Conservation (phyloP, 2,113 vertebrate species). For the Calonectris borealis region DNA sequence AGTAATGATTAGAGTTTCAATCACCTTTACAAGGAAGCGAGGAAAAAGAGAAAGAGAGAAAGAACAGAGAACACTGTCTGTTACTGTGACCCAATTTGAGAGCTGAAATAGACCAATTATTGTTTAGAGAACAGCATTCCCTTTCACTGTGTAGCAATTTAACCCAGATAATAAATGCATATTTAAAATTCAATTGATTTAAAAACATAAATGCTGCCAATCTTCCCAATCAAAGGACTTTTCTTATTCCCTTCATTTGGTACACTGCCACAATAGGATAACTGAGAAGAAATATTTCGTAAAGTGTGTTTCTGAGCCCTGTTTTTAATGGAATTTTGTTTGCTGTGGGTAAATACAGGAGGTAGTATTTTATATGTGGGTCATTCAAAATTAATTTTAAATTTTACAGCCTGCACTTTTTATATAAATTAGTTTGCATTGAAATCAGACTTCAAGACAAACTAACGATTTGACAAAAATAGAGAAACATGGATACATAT, state of each 20-base stretch:
- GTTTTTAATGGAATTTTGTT: neutral
- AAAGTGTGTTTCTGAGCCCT: neutral
- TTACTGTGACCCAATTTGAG: constrained; percentile 31
- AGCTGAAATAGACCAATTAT: neutral
- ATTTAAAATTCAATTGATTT: constrained; percentile 18
- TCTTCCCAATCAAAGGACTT: neutral
- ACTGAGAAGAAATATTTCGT: neutral
- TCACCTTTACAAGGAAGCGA: neutral
- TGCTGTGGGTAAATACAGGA: neutral
- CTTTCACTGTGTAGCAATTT: neutral
- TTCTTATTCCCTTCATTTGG: neutral
- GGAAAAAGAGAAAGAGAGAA: neutral
- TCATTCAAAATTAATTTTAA: neutral
- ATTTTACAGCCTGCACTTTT: neutral
- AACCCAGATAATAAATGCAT: constrained; percentile 22
- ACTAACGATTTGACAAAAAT: neutral
- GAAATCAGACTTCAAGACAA: neutral
- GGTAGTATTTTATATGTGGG: neutral
- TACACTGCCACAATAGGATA: neutral
- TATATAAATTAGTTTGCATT: neutral
- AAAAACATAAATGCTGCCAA: neutral
- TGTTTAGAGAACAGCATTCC: constrained; percentile 13
- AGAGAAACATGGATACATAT: neutral
- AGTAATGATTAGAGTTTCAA: neutral
- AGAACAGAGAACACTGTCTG: neutral